Base-by-base conservation (phyloP, 2,888 invertebrate genomes). In the Temnothorax unifasciatus region DNA sequence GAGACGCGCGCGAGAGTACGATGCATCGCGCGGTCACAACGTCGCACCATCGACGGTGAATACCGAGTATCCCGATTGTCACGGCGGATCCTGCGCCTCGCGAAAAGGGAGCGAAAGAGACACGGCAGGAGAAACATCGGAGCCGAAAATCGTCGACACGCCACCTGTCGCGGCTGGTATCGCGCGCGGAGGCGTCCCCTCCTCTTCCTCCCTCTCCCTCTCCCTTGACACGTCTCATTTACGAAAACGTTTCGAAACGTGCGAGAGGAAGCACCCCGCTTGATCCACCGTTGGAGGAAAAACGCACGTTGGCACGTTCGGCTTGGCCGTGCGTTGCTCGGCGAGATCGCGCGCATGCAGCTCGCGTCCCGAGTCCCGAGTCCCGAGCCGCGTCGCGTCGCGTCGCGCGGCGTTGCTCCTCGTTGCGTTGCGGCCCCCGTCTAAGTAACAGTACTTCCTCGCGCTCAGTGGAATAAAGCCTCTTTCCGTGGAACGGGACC, bases 381-480 rank as follows among this genome's bases (percentile, higher is more conserved):
- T 25, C 25, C 25, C 25, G 29, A 29, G 29, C 29, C 29, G 61
- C 79, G 38, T 38, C 84, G 86, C 76, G 82, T 88, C 82, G 88
- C 82, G 85, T 82, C 87, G 83, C 87, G 34, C 6, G 34, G 34
- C 34, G 34, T 6, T 34, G 34, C 34, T 34, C 34, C 34, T 34
- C 34, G 86, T 69, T 73, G 83, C 83, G 83, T 9, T 18, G 76
- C 71, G 90, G 90, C 90, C 89, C 85, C 87, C 87, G 88, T 90
- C 90, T 91, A 90, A 92, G 92, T 92, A 92, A 92, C 92, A 92
- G 92, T 92, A 92, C 92, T 92, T 92, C 86, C 91, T 90, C 86
- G 91, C 90, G 87, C 90, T 87, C 87, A 75, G 57, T 87, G 91
- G 87, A 88, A 87, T 83, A 86, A 66, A 88, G 89, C 89, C 90